A percentile compares a stretch with the other conserved stretches of the same genome.
phyloP scores from a whole-genome alignment of 2,888 invertebrate genomes.

The Stenolophus ochropezus region DNA sequence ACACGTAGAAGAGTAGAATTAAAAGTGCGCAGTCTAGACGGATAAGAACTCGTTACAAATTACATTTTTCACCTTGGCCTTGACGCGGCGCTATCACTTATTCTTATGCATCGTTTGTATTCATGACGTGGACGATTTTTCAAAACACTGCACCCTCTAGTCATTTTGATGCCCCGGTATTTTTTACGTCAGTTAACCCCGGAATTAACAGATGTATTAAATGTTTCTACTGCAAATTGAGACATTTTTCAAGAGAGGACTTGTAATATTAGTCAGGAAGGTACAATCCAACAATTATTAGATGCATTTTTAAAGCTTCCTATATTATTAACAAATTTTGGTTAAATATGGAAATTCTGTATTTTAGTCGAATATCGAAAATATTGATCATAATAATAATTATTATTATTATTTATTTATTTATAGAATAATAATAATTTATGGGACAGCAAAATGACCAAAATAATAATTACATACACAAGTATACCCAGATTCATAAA shows the following conservation, averaged over 20 bases:
- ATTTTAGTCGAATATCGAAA: no score
- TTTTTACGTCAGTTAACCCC: slow-evolving; percentile 4
- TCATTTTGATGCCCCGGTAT: slow-evolving; percentile 3
- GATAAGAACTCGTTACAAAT: slow-evolving; percentile 49
- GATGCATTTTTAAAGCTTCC: no score
- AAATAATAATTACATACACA: no score
- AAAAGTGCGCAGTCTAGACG: slow-evolving; percentile 49
- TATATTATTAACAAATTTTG: no score
- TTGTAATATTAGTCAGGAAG: no score
- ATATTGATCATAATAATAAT: no score
- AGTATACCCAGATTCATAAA: no score
- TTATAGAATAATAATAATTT: no score
- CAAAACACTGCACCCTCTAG: slow-evolving; percentile 16
- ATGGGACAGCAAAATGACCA: no score
- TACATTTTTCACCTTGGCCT: slow-evolving; percentile 56
- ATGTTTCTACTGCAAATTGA: slow-evolving; percentile 24
- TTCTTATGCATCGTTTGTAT: slow-evolving; percentile 57
- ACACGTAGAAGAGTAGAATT: slow-evolving; percentile 22
- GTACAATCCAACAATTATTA: no score
- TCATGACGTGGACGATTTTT: slow-evolving; percentile 51
- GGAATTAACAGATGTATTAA: slow-evolving; percentile 32
- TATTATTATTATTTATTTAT: no score
- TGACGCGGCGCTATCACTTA: slow-evolving; percentile 52
- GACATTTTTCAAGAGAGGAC: slow-evolving; percentile 20
- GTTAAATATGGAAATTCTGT: no score